Base-by-base conservation (phyloP, 2,797 vertebrate genomes). In the Sciurus vulgaris region DNA sequence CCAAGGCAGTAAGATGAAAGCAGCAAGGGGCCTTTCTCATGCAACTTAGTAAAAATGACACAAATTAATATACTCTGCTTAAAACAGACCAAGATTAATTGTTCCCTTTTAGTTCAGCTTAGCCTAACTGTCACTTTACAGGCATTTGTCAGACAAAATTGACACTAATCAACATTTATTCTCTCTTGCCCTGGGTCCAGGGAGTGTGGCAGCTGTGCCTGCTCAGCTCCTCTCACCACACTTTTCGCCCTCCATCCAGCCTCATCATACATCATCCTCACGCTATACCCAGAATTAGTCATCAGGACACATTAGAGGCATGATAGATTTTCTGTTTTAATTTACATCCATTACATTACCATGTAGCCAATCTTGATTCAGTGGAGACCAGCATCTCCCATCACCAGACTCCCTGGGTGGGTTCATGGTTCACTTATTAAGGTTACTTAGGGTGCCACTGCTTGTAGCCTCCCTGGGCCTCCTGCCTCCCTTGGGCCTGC, bases 61-160 rank as follows among this genome's bases (percentile, higher is more conserved):
- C 99, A 99, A 99, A 99, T 99, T 99, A 99, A 99, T 99, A 99
- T 99, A 99, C 99, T 99, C 99, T 99, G 99, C 99, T 99, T 99
- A 99, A 99, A 99, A 99, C 99, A 99, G 99, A 99, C 99, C 99
- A 99, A 99, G 99, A 99, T 99, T 99, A 99, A 99, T 99, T 99
- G 99, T 99, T 99, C 98, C 99, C 99, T 99, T 99, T 99, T 99
- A 99, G 99, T 98, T 99, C 99, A 99, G 99, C 99, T 99, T 99
- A 99, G 99, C 99, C 99, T 99, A 99, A 99, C 99, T 99, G 99
- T 99, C 99, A 99, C 99, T 99, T 98, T 99, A 99, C 99, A 99
- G 99, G 99, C 99, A 99, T 99, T 99, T 98, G 99, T 99, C 98
- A 99, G 99, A 99, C 99, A 99, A 99, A 99, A 99, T 99, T 99